A percentile compares a stretch with the other conserved stretches of the same genome.
Evolutionary conservation across 2,888 invertebrate genomes (phyloP).

Genomic region (Spilosoma lubricipeda): DNA sequence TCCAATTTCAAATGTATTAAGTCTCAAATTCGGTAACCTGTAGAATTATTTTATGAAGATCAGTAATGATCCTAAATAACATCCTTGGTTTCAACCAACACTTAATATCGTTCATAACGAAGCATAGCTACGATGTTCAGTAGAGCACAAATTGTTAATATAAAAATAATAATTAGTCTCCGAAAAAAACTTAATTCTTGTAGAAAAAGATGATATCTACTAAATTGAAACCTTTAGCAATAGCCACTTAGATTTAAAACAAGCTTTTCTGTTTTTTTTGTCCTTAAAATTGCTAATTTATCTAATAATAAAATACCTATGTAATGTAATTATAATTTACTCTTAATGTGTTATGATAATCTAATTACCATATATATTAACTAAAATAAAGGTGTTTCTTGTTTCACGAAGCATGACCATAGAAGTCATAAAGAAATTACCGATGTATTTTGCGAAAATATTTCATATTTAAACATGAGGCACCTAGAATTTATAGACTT

Average conservation of each 20-base stretch:
- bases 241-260: neutral
- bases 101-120: neutral
- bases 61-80: neutral
- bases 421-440: neutral
- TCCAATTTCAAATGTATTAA: neutral
- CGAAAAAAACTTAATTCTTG: neutral
- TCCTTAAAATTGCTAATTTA: neutral
- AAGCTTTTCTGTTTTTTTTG: neutral
- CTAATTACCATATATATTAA: slow-evolving; percentile 8
- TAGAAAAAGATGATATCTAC: slow-evolving; percentile 8
- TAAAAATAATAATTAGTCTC: neutral
- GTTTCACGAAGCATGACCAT: neutral
- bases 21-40: neutral
- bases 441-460: slow-evolving; percentile 1
- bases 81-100: neutral
- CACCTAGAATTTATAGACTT: slow-evolving; percentile 4
- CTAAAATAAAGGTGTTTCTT: no score
- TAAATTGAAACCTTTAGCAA: slow-evolving; percentile 5
- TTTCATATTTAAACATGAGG: neutral
- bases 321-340: neutral
- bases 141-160: neutral
- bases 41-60: neutral
- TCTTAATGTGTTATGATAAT: slow-evolving; percentile 11
- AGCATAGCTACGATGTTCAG: neutral
- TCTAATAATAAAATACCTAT: slow-evolving; percentile 3